phyloP scores from a whole-genome alignment of 2,113 vertebrate species.

The Takifugu flavidus region DNA sequence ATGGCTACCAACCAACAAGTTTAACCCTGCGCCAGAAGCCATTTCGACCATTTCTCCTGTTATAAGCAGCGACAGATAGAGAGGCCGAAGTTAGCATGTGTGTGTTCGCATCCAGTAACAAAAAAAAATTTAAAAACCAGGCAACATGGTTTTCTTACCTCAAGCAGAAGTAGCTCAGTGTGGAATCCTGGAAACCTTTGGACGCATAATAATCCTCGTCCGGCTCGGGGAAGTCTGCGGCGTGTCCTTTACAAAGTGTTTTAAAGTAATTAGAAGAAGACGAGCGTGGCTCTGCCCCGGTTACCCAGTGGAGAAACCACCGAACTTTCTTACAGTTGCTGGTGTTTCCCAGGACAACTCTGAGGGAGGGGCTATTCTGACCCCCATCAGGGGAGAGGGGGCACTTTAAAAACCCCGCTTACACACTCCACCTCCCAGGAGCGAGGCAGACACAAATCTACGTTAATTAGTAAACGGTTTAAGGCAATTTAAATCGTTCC shows the following conservation, averaged over 20 bases:
- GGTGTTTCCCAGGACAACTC: conserved; percentile 70
- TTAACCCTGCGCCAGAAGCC: conserved; percentile 25
- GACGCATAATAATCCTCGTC: conserved; percentile 56
- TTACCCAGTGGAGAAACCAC: conserved; percentile 6
- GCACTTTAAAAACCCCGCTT: too few relatives aligned
- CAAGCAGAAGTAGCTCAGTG: conserved; percentile 42
- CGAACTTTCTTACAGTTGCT: conserved; percentile 64
- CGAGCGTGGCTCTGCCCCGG: neutral
- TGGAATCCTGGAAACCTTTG: conserved; percentile 25
- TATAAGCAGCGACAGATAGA: neutral
- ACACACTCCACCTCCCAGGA: neutral
- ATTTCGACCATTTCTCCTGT: conserved; percentile 12
- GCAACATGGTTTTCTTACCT: conserved; percentile 48
- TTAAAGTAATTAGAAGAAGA: neutral
- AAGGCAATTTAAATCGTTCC: neutral
- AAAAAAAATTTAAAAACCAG: neutral
- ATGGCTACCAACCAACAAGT: conserved; percentile 59
- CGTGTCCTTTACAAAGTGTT: neutral
- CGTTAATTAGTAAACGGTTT: too few relatives aligned
- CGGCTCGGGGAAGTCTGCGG: neutral
- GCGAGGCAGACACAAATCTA: neutral
- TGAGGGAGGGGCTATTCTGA: conserved; percentile 45
- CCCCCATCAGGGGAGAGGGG: neutral
- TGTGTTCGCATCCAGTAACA: too few relatives aligned
- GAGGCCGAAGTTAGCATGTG: neutral